These are phyloP conservation scores for Epinotia brunnichana DNA, from an alignment of 2,888 invertebrate genomes.

Conservation along the genomic window DNA sequence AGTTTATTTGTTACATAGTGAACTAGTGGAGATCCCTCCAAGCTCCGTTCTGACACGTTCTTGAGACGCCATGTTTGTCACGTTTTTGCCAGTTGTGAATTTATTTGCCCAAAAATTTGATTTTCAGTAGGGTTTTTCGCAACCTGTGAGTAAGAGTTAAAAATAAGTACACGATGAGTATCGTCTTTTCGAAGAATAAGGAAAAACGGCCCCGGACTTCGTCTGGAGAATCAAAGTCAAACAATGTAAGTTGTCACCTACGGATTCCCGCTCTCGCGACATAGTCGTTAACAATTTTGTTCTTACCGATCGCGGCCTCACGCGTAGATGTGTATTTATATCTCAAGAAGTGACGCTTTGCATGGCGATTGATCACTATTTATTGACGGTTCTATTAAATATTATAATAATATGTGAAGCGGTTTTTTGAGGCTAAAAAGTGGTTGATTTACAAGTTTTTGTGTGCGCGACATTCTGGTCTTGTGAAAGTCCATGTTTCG, in stretches of 20 bases:
- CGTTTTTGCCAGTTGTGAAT: conserved; percentile 76
- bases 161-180: conserved; percentile 63
- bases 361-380: conserved; percentile 47
- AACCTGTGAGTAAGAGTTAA: conserved; percentile 45
- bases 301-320: conserved; percentile 58
- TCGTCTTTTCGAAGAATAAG: conserved; percentile 59
- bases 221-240: conserved; percentile 60
- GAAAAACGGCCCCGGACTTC: conserved; percentile 63
- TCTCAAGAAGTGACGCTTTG: conserved; percentile 47
- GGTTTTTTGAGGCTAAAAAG: conserved; percentile 30
- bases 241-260: conserved; percentile 67
- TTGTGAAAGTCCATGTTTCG: conserved; percentile 52
- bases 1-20: conserved; percentile 31
- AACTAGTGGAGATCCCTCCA: conserved; percentile 51
- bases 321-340: conserved; percentile 64
- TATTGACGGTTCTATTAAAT: conserved; percentile 32
- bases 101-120: conserved; percentile 60
- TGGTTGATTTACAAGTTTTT: conserved; percentile 34
- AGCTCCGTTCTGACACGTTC: conserved; percentile 61
- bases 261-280: conserved; percentile 68
- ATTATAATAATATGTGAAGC: conserved; percentile 3
- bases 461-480: conserved; percentile 35
- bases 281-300: conserved; percentile 54
- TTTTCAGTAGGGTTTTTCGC: conserved; percentile 48
- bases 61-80: conserved; percentile 80